A percentile compares a stretch with the other conserved stretches of the same genome.
Evolutionary conservation across 2,797 vertebrate species (phyloP).

Genomic region (Enteromius unitaeniatus): DNA sequence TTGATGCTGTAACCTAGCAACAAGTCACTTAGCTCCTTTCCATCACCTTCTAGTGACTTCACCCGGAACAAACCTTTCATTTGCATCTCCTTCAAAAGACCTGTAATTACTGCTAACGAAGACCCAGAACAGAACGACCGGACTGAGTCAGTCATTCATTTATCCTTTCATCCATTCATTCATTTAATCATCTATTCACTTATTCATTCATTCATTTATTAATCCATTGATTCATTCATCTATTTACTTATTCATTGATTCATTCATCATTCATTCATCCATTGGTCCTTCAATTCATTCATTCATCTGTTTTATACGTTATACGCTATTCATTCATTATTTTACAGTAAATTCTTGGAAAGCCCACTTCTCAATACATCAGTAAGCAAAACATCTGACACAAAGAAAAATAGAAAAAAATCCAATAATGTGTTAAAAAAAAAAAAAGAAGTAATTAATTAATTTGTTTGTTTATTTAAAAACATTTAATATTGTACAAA

Average conservation of each 20-base stretch:
- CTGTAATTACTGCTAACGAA: conserved; percentile 65
- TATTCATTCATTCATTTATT: too few species aligned
- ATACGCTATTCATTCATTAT: background rate
- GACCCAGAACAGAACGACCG: conserved; percentile 49
- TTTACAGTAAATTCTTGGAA: background rate
- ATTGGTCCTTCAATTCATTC: too few species aligned
- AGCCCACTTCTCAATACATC: background rate
- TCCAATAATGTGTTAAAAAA: too few species aligned
- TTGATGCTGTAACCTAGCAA: conserved; percentile 71
- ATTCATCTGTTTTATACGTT: too few species aligned
- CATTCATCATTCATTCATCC: too few species aligned
- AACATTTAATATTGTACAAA: background rate
- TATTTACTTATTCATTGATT: too few species aligned
- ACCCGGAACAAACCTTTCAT: conserved; percentile 73
- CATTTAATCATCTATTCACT: background rate
- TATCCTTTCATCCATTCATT: background rate
- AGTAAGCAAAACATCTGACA: background rate
- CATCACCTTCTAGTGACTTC: conserved; percentile 68
- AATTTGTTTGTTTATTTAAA: background rate
- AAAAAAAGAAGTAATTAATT: too few species aligned
- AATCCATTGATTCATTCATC: too few species aligned
- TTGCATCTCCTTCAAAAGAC: conserved; percentile 71
- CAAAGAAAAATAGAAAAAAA: background rate
- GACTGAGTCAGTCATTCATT: conserved; percentile 25
- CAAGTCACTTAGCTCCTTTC: conserved; percentile 70